Conservation (phyloP, 2,113 vertebrate genomes). For the Leuciscus idus region DNA sequence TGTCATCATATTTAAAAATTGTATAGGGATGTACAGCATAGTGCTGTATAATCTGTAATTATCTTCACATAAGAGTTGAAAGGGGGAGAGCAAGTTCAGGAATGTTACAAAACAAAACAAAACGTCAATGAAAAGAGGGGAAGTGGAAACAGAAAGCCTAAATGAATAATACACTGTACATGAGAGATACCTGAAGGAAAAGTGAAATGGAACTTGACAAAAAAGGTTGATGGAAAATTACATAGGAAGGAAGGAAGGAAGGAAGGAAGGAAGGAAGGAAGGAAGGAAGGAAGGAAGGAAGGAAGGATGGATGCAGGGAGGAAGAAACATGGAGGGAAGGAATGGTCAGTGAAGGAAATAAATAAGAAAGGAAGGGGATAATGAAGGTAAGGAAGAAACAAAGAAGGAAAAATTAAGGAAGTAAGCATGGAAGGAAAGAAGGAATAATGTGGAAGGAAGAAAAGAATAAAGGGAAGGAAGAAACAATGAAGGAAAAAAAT, state of each 20-base stretch:
- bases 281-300: neutral
- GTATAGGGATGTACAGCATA: no score
- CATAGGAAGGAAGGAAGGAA: neutral
- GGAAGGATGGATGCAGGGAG: no score
- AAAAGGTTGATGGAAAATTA: slow-evolving; percentile 20
- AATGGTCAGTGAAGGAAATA: neutral
- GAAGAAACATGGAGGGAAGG: neutral
- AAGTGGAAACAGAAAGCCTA: neutral
- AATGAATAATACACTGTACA: neutral
- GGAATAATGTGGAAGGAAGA: neutral
- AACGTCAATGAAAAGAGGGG: neutral
- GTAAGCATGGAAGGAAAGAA: no score
- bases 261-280: neutral
- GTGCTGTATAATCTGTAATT: no score
- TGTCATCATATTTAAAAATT: neutral
- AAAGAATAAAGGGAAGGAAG: no score
- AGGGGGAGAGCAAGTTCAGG: neutral
- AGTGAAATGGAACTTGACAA: neutral
- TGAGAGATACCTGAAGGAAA: neutral
- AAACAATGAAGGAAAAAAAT: no score
- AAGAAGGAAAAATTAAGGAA: no score
- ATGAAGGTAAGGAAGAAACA: neutral
- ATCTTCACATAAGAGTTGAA: neutral
- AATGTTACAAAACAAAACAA: neutral
- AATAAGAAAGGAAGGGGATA: neutral